Evolutionary conservation across 2,888 invertebrate species (phyloP), one percentile per base, ranked within the genome.

Genomic region (Pristionchus fissidentatus): DNA sequence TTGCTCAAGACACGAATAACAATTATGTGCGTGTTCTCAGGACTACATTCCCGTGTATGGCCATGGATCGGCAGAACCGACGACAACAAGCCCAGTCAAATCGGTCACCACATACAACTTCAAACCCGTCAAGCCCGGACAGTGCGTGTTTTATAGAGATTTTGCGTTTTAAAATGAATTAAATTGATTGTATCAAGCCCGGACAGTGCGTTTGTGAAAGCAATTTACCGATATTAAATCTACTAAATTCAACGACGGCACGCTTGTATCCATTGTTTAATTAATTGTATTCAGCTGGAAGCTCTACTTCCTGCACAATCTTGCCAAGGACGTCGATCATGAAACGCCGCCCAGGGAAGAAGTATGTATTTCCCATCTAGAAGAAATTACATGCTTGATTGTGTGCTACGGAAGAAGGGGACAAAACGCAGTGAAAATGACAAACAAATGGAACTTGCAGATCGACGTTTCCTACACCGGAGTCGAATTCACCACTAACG

Each of bases 81-180:
- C n/a, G 35, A 26, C 66, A 41, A 62, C 22, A n/a, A 66, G 10
- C 41, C 29, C 7, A 1, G 79, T 57, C 38, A 32, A 4, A 15
- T 49, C 81, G 10, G 86, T 84, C 0, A 84, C 86, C 38, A 29
- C 73, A 1, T 4, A 62, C 78, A 0, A 60, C 10, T 87, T 86
- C 81, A 91, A 90, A 77, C 83, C 90, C 1, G 89, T 91, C 10
- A 87, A 88, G 46, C 90, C 91, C 15, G 91, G 91, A 88, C 84
- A 86, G 86, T 88, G 66, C 77, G 87, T 46, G 0, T 5, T 32
- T 38, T 0, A 38, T 38, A 46, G n/a, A n/a, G n/a, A n/a, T n/a
- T n/a, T n/a, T n/a, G 46, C 46, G 46, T n/a, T n/a, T n/a, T n/a
- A n/a, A n/a, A n/a, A n/a, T n/a, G n/a, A n/a, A n/a, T n/a, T n/a